Percentiles rank a stretch among this genome's conserved stretches.
These are phyloP conservation scores for Ellobium chinense DNA, from an alignment of 2,888 invertebrate species.

Conservation along the genomic window DNA sequence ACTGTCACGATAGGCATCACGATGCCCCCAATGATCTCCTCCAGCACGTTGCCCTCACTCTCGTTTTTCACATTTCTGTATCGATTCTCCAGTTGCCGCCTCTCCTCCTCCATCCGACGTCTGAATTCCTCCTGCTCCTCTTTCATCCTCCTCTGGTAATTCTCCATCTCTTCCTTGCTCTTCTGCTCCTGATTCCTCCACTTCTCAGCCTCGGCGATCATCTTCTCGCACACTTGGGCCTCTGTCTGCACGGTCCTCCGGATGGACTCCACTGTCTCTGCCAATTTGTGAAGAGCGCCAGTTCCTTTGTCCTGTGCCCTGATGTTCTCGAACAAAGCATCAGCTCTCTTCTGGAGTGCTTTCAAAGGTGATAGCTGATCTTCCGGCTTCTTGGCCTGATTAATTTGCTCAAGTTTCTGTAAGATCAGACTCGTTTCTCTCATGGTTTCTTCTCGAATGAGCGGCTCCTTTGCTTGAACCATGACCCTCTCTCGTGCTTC, in stretches of 20 bases:
- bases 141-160: too few relatives aligned
- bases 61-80: background rate
- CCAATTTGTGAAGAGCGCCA: background rate
- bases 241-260: background rate
- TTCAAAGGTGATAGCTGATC: background rate
- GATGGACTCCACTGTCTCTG: background rate
- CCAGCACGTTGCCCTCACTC: background rate
- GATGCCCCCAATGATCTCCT: too few relatives aligned
- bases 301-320: background rate
- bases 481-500: background rate
- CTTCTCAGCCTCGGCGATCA: background rate
- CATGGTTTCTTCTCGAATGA: constrained; percentile 8
- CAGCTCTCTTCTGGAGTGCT: background rate
- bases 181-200: background rate
- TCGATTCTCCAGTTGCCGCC: background rate
- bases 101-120: background rate
- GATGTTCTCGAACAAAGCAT: background rate
- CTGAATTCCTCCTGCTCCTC: background rate
- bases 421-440: constrained; percentile 16
- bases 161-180: background rate
- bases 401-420: constrained; percentile 1
- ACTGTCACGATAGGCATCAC: too few relatives aligned
- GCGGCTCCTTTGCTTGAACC: background rate
- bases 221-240: too few relatives aligned
- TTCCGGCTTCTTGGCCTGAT: background rate